These are phyloP conservation scores for Arothron firmamentum DNA, from an alignment of 2,113 vertebrate species.

Conservation along the genomic window DNA sequence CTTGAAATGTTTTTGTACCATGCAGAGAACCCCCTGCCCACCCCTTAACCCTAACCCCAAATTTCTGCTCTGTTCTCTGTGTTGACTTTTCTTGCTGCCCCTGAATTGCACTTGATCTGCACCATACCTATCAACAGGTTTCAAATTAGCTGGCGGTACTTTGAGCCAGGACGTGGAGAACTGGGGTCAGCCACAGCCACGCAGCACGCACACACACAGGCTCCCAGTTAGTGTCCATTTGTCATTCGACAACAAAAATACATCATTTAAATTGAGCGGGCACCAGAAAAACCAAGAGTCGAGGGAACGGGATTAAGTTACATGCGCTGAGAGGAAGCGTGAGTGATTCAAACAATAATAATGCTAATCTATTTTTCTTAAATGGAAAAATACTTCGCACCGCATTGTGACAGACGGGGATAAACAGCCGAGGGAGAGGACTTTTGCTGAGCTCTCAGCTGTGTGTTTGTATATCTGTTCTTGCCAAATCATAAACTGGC, in stretches of 20 bases:
- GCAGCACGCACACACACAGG: conserved; percentile 21
- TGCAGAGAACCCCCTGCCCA: not conserved
- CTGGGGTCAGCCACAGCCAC: conserved; percentile 43
- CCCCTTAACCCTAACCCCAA: not conserved
- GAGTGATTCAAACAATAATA: conserved; percentile 70
- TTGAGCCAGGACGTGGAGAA: conserved; percentile 30
- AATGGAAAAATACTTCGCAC: conserved; percentile 74
- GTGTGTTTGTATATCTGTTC: conserved; percentile 52
- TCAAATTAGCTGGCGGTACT: conserved; percentile 42
- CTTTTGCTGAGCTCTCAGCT: conserved; percentile 42
- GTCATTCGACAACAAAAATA: conserved; percentile 70
- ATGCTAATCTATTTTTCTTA: conserved; percentile 68
- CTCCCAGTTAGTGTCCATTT: conserved; percentile 58
- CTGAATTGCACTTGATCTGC: conserved; percentile 43
- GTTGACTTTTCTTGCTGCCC: conserved; percentile 19
- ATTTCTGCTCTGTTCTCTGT: not conserved
- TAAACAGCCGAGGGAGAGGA: conserved; percentile 56
- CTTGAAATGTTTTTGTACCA: not conserved
- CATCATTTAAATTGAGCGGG: conserved; percentile 58
- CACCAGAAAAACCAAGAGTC: conserved; percentile 57
- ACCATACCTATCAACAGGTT: conserved; percentile 53
- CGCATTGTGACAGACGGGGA: conserved; percentile 46
- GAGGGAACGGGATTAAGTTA: conserved; percentile 52
- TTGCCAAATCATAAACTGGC: not conserved
- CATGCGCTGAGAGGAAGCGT: conserved; percentile 38